Base-by-base conservation (phyloP, 2,888 invertebrate genomes). In the Cosmia trapezina region DNA sequence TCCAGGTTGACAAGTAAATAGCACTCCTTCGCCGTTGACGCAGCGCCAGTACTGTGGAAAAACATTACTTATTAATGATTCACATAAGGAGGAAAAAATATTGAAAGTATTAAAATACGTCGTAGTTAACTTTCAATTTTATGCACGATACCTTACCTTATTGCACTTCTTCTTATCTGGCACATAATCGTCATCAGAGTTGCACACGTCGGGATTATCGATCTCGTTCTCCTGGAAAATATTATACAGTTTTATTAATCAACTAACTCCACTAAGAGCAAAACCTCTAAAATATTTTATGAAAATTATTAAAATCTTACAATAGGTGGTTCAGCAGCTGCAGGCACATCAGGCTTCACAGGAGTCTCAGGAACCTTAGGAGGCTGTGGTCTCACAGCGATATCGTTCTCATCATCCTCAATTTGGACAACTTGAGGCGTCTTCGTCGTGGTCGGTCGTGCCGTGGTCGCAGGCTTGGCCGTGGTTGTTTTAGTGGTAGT, bases 41-140 rank as follows among this genome's bases (percentile, higher is more conserved):
- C 99, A 99, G 77, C 98, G 97, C 95, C 98, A 98, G 89, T 98
- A 99, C 98, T 98, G 94, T n/a, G 37, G 49, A 70, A 67, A 68
- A 67, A 14, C 0, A 11, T 28, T 14, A 43, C 12, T 17, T 19
- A 22, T 71, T 49, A 54, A 28, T n/a, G 33, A 45, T 49, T 28
- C 0, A 7, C 4, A 2, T 9, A 28, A 2, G n/a, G 12, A 51
- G 0, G 5, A 41, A 22, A 17, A 17, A 45, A 19, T 49, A 45
- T 7, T 11, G 19, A 49, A 22, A 19, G 6, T 12, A 22, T 41
- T 8, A 12, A 37, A 61, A 22, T 7, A 9, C 11, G 2, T 45
- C 43, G 7, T 45, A 8, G 3, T 33, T n/a, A 45, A 67, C 5
- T 63, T 63, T 63, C 33, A 33, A n/a, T n/a, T 9, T 4, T 19